A percentile compares a stretch with the other conserved stretches of the same genome.
phyloP scores from a whole-genome alignment of 2,888 invertebrate species.

The Drosophila merina region DNA sequence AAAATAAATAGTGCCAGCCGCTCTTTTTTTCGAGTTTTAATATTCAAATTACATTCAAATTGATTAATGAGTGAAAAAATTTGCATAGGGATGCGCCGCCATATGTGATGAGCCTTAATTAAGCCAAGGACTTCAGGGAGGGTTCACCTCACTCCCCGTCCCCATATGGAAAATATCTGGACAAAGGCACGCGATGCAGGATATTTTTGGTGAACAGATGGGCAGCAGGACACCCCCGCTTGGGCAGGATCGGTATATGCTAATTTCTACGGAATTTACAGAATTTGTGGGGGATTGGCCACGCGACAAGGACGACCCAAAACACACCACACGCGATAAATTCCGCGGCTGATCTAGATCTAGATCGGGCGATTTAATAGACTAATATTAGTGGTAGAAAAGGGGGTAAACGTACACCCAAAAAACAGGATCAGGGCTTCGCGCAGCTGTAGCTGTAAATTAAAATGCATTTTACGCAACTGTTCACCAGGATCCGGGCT shows the following conservation, averaged over 20 bases:
- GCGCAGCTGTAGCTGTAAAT: conserved; percentile 74
- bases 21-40: conserved; percentile 10
- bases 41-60: conserved; percentile 60
- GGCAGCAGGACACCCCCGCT: conserved; percentile 38
- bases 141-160: conserved; percentile 2
- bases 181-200: conserved; percentile 36
- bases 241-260: conserved; percentile 58
- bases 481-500: conserved; percentile 39
- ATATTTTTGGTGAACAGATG: conserved; percentile 28
- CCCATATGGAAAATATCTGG: not conserved
- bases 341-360: conserved; percentile 38
- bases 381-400: conserved; percentile 60
- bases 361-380: conserved; percentile 18
- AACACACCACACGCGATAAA: conserved; percentile 67
- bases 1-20: conserved; percentile 28
- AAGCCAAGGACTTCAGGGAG: conserved; percentile 17
- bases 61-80: conserved; percentile 65
- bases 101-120: conserved; percentile 69
- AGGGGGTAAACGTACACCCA: not conserved
- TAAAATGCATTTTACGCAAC: conserved; percentile 79
- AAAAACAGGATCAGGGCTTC: conserved; percentile 25
- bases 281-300: conserved; percentile 37
- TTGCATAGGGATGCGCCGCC: conserved; percentile 63
- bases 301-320: conserved; percentile 57
- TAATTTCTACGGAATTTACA: conserved; percentile 51